Conservation (phyloP, 2,113 vertebrate genomes). For the Mesitornis unicolor region DNA sequence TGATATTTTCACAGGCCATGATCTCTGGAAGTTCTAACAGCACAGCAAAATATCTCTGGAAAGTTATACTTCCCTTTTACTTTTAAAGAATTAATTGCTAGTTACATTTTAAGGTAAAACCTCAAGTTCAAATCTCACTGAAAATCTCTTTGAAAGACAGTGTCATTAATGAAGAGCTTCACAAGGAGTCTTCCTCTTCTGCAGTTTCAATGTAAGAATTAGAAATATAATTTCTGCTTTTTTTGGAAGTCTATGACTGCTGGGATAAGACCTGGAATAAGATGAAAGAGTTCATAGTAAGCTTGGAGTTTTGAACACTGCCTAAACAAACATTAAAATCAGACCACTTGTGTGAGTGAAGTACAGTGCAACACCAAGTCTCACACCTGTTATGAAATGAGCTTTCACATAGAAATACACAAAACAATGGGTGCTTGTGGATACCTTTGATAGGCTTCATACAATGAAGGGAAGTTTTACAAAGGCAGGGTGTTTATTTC, state of each 20-base stretch:
- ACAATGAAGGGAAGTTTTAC: not conserved
- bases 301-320: not conserved
- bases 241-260: not conserved
- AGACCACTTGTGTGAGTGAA: not conserved
- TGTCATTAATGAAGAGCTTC: not conserved
- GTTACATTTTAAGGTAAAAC: not conserved
- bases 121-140: not conserved
- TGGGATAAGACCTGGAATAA: not conserved
- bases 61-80: not conserved
- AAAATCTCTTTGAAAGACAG: not conserved
- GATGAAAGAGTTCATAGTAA: not conserved
- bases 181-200: not conserved
- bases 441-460: not conserved
- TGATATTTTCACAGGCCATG: not conserved
- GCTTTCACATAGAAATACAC: not conserved
- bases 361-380: not conserved
- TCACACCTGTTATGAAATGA: not conserved
- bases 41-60: not conserved
- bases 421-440: not conserved
- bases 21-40: not conserved
- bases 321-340: not conserved
- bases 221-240: not conserved
- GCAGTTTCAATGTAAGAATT: not conserved
- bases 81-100: not conserved
- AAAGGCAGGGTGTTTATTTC: not conserved